A percentile compares a stretch with the other conserved stretches of the same genome.
Conservation (phyloP, 2,797 vertebrate species). For the Lacerta agilis region DNA sequence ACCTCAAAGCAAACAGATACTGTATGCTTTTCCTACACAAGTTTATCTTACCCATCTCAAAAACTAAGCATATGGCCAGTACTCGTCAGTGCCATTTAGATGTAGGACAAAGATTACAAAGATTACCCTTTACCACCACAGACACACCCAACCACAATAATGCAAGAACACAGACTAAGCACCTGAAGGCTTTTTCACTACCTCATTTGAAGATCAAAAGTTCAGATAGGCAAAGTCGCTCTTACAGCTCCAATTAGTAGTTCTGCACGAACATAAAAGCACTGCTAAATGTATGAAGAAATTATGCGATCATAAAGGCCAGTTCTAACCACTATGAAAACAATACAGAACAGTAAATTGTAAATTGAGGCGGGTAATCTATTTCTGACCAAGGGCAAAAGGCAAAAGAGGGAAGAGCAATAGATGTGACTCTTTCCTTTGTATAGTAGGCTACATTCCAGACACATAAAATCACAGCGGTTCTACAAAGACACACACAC, state of each 20-base stretch:
- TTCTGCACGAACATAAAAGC: slow-evolving; percentile 12
- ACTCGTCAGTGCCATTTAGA: slow-evolving; percentile 29
- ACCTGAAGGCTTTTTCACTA: slow-evolving; percentile 28
- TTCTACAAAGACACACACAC: no score
- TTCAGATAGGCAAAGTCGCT: slow-evolving; percentile 1
- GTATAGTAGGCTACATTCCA: no score
- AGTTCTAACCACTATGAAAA: neutral
- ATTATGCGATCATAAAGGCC: neutral
- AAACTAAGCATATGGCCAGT: slow-evolving; percentile 23
- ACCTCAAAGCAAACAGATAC: slow-evolving; percentile 41
- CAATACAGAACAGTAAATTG: neutral
- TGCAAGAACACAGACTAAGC: neutral
- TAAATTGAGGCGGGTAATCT: neutral
- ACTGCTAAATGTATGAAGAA: slow-evolving; percentile 11
- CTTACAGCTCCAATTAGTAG: slow-evolving; percentile 8
- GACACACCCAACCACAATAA: neutral
- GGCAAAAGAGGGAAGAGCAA: no score
- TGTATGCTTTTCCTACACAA: slow-evolving; percentile 33
- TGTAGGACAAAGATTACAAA: slow-evolving; percentile 20
- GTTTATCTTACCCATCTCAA: slow-evolving; percentile 33
- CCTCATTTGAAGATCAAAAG: slow-evolving; percentile 24
- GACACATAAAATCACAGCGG: no score
- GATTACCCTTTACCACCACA: neutral
- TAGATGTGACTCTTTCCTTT: no score
- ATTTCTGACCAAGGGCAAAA: no score